Evolutionary conservation across 2,888 invertebrate genomes (phyloP).

Genomic region (Octonoba sinensis): DNA sequence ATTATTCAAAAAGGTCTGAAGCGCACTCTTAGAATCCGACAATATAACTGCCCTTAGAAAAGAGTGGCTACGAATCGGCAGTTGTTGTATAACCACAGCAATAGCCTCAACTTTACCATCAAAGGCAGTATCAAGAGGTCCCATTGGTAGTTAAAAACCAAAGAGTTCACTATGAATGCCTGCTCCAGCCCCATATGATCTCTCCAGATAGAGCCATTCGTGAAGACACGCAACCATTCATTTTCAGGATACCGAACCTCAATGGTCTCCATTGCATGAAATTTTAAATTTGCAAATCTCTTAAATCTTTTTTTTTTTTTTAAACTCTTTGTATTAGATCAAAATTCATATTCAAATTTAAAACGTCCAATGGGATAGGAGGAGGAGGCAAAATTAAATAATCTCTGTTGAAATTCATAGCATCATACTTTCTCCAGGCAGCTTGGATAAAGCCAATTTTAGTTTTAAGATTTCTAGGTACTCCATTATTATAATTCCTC

Average conservation of each 20-base stretch:
- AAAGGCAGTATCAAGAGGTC: not conserved
- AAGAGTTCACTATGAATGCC: slow-evolving; percentile 1
- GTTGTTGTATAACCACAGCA: not conserved
- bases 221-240: slow-evolving; percentile 1
- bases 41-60: not conserved
- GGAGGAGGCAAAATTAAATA: slow-evolving; percentile 2
- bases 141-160: not conserved
- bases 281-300: not conserved
- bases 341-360: not conserved
- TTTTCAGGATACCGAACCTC: slow-evolving; percentile 8
- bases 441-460: slow-evolving; percentile 5
- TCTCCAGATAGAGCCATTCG: not conserved
- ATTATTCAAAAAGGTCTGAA: not conserved
- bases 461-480: slow-evolving; percentile 5
- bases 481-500: not conserved
- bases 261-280: not conserved
- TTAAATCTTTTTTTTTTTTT: not conserved
- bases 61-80: not conserved
- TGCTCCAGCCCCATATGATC: not conserved
- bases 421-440: not conserved
- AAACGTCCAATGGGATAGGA: not conserved
- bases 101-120: not conserved
- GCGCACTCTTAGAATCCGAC: not conserved
- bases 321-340: not conserved
- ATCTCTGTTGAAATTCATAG: not conserved